phyloP scores from a whole-genome alignment of 1,140 invertebrate species.

The Camponotus vicinus region DNA sequence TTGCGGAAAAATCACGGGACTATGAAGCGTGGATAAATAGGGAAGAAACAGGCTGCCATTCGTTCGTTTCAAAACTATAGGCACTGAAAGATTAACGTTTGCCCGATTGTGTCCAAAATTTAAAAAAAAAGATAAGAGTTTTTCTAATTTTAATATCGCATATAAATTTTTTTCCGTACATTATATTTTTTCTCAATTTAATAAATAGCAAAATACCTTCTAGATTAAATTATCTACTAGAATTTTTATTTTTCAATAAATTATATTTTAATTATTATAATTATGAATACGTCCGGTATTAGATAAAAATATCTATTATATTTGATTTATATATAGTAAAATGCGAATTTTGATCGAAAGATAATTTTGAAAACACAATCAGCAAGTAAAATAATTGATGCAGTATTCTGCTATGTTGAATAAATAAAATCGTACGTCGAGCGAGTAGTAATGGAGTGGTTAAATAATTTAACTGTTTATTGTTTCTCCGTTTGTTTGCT shows the following conservation, averaged over 20 bases:
- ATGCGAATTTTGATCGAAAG: slow-evolving; percentile 10
- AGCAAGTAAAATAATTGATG: slow-evolving; percentile 10
- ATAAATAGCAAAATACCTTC: neutral
- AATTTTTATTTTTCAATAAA: neutral
- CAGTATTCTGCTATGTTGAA: slow-evolving; percentile 17
- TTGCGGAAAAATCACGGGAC: slow-evolving; percentile 84
- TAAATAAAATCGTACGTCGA: slow-evolving; percentile 3
- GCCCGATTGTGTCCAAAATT: neutral
- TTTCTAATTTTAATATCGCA: neutral
- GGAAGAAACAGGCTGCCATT: slow-evolving; percentile 68
- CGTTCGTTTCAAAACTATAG: slow-evolving; percentile 19
- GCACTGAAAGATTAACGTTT: slow-evolving; percentile 16
- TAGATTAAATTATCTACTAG: neutral
- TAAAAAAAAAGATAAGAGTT: neutral
- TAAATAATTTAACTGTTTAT: slow-evolving; percentile 40
- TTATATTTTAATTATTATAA: neutral
- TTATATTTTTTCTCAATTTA: neutral
- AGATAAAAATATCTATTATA: slow-evolving; percentile 4
- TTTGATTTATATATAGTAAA: neutral
- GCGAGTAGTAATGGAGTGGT: neutral
- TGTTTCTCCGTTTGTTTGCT: neutral
- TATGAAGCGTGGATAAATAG: slow-evolving; percentile 84
- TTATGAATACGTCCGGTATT: neutral
- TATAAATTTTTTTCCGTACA: neutral
- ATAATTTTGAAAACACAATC: slow-evolving; percentile 28